Evolutionary conservation across 2,888 invertebrate genomes (phyloP), one percentile per base, ranked within the genome.

Genomic region (Erebia ligea): DNA sequence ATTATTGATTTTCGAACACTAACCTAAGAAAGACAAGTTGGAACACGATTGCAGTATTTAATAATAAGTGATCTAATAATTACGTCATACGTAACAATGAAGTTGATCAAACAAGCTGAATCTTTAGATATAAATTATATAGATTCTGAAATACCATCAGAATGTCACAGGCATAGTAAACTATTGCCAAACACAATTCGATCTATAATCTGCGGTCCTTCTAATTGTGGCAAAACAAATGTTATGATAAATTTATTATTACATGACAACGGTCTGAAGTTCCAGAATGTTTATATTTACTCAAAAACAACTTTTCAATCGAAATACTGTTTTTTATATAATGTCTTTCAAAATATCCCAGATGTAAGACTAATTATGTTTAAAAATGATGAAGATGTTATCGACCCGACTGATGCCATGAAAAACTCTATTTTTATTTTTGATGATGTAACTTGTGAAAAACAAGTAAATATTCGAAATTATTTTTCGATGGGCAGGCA

Each of bases 171-270:
- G n/a, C 52, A 52, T 48, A 73, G 77, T 56, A 54, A 34, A 45
- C 62, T 75, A 1, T 56, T 75, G 42, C 73, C 75, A 13, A 69
- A 69, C 45, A 69, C 71, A 19, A 71, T 73, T 48, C 69, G 75
- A 6, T 75, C 13, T 48, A 48, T 48, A 48, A 65, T 75, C 59
- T 76, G 74, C 15, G 76, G 76, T n/a, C 73, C 76, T 1, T 76
- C 75, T 6, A 75, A 73, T 25, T 75, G 75, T 70, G 76, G 74
- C 8, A 76, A 75, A 72, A 76, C 76, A 15, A 76, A 75, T 58
- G 70, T 75, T 34, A 67, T 75, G 71, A 13, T 76, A 15, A 65
- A 61, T 62, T 72, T 76, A 66, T 58, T 76, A 56, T 10, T 76
- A n/a, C 70, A 76, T 65, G 71, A 72, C 72, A 76, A 75, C 64